A percentile compares a stretch with the other conserved stretches of the same genome.
Evolutionary conservation across 2,113 vertebrate genomes (phyloP).

Genomic region (Neogale vison): DNA sequence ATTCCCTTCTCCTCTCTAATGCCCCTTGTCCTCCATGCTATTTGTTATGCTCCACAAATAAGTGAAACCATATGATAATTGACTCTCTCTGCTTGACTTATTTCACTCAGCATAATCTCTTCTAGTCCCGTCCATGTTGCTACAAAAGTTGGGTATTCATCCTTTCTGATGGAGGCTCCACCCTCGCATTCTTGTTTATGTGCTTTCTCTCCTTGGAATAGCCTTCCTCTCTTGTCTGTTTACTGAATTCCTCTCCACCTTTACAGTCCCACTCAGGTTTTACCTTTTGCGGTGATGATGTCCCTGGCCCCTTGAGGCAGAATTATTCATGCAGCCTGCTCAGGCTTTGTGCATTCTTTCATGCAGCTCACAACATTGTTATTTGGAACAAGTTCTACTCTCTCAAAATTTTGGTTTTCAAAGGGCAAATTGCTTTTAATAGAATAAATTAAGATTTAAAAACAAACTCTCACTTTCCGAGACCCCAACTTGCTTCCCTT

Average conservation of each 20-base stretch:
- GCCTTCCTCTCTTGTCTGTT: background rate
- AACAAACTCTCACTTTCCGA: background rate
- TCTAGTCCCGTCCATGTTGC: too few relatives aligned
- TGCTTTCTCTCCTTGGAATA: background rate
- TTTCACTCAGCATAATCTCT: too few relatives aligned
- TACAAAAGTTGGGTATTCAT: too few relatives aligned
- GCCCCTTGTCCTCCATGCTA: too few relatives aligned
- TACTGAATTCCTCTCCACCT: background rate
- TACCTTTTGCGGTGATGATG: background rate
- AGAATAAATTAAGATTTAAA: background rate
- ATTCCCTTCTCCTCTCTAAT: too few relatives aligned
- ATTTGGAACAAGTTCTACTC: background rate
- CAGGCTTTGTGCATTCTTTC: background rate
- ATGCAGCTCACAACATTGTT: background rate
- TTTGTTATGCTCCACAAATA: too few relatives aligned
- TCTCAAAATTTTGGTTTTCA: background rate
- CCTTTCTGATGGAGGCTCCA: too few relatives aligned
- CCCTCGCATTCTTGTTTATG: too few relatives aligned
- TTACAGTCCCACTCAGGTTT: background rate
- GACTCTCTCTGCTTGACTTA: too few relatives aligned
- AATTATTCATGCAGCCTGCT: background rate
- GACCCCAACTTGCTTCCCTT: background rate
- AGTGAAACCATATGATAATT: too few relatives aligned
- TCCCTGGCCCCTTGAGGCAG: background rate
- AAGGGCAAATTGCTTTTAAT: background rate